Base-by-base conservation (phyloP, 2,888 invertebrate species). In the Neocrepidodera transversa region DNA sequence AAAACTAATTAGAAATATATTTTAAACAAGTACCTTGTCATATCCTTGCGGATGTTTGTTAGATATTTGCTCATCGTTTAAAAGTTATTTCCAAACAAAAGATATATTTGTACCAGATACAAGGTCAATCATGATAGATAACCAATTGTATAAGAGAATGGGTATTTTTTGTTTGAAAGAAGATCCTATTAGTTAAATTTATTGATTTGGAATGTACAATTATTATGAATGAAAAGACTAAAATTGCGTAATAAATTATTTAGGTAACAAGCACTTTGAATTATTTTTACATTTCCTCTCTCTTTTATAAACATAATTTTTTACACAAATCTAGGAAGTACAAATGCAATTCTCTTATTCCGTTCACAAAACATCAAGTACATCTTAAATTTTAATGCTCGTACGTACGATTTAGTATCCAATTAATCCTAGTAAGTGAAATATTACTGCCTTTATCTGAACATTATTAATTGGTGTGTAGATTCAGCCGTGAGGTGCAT, bases 41-140 rank as follows among this genome's bases (percentile, higher is more conserved):
- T 49, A 59, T 61, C 61, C 61, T 64, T 17, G 23, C 60, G 64
- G 62, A 60, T 62, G 48, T 58, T 36, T 47, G 54, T 42, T 48
- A 47, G 32, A 17, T 56, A 45, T 26, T 48, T 56, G 60, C 40
- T 64, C 59, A 64, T 64, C 64, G 38, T 62, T 55, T 49, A 50
- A 57, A 57, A 56, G 49, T 54, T 14, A 42, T 52, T 60, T 43
- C 50, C 47, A 49, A 54, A 60, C 60, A 57, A 63, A 36, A 58
- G 51, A 30, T 23, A 36, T 14, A 26, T 58, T 54, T 58, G 47
- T 55, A 48, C 47, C 32, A 7, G n/a, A 2, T 32, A 11, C 58
- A 63, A 63, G 64, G 64, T 52, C 57, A 54, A 48, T 4, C 20
- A 11, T 48, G 32, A 48, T 32, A 30, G 30, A 23, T 8, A 28